Percentiles rank a stretch among this genome's conserved stretches.
These are phyloP conservation scores for Apantesis nais DNA, from an alignment of 2,888 invertebrate species.

Conservation along the genomic window DNA sequence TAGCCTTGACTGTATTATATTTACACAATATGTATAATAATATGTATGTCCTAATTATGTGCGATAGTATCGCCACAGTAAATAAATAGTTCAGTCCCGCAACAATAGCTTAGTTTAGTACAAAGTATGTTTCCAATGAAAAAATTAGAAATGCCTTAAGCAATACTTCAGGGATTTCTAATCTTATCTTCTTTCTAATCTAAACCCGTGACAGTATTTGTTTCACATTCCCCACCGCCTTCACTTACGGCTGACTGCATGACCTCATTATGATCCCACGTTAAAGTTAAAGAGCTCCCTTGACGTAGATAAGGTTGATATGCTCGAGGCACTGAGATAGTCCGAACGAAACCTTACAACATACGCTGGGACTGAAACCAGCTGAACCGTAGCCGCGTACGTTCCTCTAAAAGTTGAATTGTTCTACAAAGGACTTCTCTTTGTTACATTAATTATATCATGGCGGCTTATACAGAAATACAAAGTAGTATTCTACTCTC, in stretches of 20 bases:
- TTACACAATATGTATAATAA: no score
- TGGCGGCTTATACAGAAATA: neutral
- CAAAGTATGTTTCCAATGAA: neutral
- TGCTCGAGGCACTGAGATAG: neutral
- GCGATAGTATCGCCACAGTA: no score
- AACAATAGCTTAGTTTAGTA: neutral
- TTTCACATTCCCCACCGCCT: neutral
- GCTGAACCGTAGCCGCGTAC: neutral
- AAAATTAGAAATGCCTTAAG: neutral
- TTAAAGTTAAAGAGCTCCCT: constrained; percentile 12
- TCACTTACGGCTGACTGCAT: neutral
- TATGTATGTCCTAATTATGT: no score
- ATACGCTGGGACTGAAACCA: neutral
- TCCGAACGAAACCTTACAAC: neutral
- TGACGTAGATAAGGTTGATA: neutral
- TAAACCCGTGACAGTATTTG: neutral
- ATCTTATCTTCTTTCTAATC: no score
- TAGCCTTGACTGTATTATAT: no score
- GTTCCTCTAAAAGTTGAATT: neutral
- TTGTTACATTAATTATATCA: neutral
- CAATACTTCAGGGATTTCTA: no score
- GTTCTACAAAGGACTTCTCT: neutral
- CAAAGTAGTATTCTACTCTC: neutral
- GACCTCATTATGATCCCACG: constrained; percentile 10
- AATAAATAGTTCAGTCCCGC: no score